phyloP scores from a whole-genome alignment of 2,888 invertebrate genomes.

The Microctonus hyperodae region DNA sequence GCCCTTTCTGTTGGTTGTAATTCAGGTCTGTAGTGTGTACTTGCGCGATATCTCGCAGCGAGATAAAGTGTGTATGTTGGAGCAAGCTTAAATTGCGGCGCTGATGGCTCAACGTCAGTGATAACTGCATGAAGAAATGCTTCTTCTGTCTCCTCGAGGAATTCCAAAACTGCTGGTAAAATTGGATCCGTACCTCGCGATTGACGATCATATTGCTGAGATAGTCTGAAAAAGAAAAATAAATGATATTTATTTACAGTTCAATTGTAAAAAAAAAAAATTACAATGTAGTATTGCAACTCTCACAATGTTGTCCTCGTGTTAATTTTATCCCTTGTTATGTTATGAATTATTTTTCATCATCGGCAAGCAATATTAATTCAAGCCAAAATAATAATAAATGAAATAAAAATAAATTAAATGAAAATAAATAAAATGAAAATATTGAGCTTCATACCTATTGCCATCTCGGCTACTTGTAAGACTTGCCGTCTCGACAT shows the following conservation, averaged over 20 bases:
- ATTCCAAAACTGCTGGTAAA: constrained; percentile 92
- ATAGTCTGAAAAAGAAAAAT: constrained; percentile 50
- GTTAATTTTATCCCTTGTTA: no score
- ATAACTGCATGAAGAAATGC: constrained; percentile 89
- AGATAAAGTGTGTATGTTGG: constrained; percentile 97
- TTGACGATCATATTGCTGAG: constrained; percentile 63
- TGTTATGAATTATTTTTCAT: no score
- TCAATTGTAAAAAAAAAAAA: no score
- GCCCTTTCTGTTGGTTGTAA: constrained; percentile 91
- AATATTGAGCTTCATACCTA: constrained; percentile 67
- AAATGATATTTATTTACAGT: neutral
- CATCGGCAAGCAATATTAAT: neutral
- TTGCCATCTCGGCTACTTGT: constrained; percentile 77
- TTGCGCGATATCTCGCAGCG: constrained; percentile 91
- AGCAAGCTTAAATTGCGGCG: constrained; percentile 92
- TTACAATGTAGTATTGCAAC: no score
- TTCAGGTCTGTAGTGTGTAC: constrained; percentile 93
- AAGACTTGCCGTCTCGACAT: constrained; percentile 85
- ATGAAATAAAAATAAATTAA: neutral
- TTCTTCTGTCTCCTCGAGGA: constrained; percentile 94
- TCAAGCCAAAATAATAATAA: neutral
- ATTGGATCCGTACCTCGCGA: constrained; percentile 85
- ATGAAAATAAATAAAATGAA: constrained; percentile 9
- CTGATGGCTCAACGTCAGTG: constrained; percentile 85
- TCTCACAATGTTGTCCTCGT: no score